These are phyloP conservation scores for Panthera leo DNA, from an alignment of 2,113 vertebrate species.

Conservation along the genomic window DNA sequence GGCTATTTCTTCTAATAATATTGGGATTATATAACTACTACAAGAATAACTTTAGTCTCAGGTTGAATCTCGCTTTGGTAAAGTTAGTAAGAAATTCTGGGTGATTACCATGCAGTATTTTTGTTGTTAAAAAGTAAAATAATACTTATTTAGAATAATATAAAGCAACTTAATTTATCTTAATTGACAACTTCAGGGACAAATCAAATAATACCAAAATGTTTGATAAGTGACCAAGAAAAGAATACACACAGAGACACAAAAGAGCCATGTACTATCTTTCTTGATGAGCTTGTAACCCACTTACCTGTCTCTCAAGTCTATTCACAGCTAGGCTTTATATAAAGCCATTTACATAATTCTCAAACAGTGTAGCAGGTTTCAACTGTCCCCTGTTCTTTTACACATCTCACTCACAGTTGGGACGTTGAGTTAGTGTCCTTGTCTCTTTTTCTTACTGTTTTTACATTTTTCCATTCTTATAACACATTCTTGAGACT, in stretches of 20 bases:
- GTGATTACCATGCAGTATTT: background rate
- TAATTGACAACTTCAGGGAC: background rate
- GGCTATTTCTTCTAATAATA: background rate
- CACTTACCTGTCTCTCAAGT: background rate
- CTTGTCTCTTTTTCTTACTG: background rate
- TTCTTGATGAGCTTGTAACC: background rate
- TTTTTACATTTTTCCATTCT: background rate
- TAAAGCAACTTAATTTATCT: background rate
- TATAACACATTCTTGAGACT: background rate
- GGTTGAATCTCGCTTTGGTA: background rate
- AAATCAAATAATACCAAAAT: constrained; percentile 20
- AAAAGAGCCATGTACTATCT: background rate
- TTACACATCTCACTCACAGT: background rate
- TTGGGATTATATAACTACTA: background rate
- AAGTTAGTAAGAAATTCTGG: background rate
- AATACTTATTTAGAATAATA: background rate
- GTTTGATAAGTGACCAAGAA: background rate
- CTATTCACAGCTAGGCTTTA: background rate
- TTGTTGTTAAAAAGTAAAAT: background rate
- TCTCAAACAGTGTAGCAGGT: background rate
- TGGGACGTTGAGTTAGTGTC: background rate
- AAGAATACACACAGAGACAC: background rate
- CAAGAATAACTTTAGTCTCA: background rate
- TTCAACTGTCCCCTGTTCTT: background rate
- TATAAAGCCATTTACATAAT: background rate